phyloP scores from a whole-genome alignment of 1,140 invertebrate genomes.

The Heliconius himera region DNA sequence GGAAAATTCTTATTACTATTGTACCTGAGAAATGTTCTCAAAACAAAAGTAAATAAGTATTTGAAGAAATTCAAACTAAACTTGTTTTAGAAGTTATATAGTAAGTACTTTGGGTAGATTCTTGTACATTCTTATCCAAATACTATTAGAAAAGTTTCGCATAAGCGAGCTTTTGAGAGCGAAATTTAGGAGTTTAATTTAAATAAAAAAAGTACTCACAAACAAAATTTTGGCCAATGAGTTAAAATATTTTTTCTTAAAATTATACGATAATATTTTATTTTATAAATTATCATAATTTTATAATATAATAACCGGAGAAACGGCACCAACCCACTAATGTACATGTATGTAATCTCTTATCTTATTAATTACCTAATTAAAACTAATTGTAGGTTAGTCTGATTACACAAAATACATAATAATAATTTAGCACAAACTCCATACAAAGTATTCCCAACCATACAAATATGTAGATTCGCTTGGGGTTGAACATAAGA shows the following conservation, averaged over 20 bases:
- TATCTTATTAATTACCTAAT: too few relatives aligned
- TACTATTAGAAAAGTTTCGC: conserved; percentile 5
- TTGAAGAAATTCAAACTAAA: conserved; percentile 3
- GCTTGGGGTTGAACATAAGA: too few relatives aligned
- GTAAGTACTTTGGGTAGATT: background rate
- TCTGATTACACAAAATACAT: too few relatives aligned
- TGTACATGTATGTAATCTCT: too few relatives aligned
- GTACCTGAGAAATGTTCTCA: background rate
- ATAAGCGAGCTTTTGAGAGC: background rate
- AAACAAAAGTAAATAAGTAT: conserved; percentile 1
- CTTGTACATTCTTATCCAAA: background rate
- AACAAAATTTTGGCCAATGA: background rate
- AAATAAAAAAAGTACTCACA: background rate
- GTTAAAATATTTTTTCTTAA: background rate
- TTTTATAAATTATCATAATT: too few relatives aligned
- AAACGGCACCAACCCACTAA: too few relatives aligned
- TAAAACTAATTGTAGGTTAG: too few relatives aligned
- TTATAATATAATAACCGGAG: too few relatives aligned
- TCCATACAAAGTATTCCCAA: too few relatives aligned
- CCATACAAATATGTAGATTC: too few relatives aligned
- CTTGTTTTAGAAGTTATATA: background rate
- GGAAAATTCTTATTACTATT: background rate
- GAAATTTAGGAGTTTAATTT: background rate
- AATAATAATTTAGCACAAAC: too few relatives aligned
- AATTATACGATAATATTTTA: background rate